Base-by-base conservation (phyloP, 1,140 invertebrate genomes). In the Mesaphorura yosii region DNA sequence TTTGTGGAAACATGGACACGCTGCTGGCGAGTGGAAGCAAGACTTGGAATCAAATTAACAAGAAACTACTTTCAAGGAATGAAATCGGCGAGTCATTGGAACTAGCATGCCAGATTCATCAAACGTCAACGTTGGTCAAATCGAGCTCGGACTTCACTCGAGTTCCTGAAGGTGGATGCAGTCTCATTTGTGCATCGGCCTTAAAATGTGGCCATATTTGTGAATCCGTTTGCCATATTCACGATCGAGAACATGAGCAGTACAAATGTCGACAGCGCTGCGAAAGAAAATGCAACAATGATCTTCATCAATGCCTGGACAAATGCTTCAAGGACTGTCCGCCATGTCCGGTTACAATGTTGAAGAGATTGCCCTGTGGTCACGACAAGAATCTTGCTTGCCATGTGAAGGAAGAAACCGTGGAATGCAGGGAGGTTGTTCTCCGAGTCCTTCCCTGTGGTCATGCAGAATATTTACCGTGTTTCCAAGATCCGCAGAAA, bases 1-100 rank as follows among this genome's bases (percentile, higher is more conserved):
- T 72, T 19, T 67, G 76, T 40, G 77, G 76, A 26, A 77, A 80
- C 64, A 71, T 76, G 55, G 58, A 66, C 6, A 62, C 70, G 31
- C 23, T 55, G 23, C 58, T 76, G 7, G 59, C 31, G 0, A 27
- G 28, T 6, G 51, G 37, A 3, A 62, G 47, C 58, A 65, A 61
- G 50, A 67, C 34, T 68, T 70, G 38, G 55, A 56, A 26, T 63
- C 67, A 22, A 52, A 55, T 48, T 39, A 48, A 45, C 19, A 28
- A 29, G 26, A 65, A 62, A 19, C 34, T 65, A 27, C 38, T 59
- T 59, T 51, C 63, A 55, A 41, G 53, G 40, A 56, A 50, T 27
- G 38, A 59, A 58, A 50, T 67, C 55, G 57, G 67, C 50, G 25
- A 63, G 53, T 47, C 59, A 42, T 46, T 78, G 27, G 50, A 53